Percentiles rank a stretch among this genome's conserved stretches.
These are phyloP conservation scores for Listronotus oregonensis DNA, from an alignment of 1,140 invertebrate genomes.

Conservation along the genomic window DNA sequence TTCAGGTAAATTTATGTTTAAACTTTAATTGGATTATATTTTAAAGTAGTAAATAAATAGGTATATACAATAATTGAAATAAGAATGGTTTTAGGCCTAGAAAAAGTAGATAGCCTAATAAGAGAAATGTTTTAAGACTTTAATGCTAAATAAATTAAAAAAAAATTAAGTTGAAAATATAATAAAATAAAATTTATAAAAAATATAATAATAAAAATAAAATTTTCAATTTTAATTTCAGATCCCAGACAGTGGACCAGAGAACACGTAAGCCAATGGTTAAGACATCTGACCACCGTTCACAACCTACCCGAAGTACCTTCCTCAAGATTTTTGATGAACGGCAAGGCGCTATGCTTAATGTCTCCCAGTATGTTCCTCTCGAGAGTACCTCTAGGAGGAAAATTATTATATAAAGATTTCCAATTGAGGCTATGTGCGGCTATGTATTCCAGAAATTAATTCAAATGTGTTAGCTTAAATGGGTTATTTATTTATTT, in stretches of 20 bases:
- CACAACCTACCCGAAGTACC: constrained; percentile 64
- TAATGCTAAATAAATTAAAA: too few species aligned
- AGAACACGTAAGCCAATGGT: constrained; percentile 69
- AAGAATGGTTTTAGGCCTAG: too few species aligned
- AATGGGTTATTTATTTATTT: constrained; percentile 1
- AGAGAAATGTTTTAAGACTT: too few species aligned
- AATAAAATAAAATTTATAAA: too few species aligned
- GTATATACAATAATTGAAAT: too few species aligned
- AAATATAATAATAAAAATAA: too few species aligned
- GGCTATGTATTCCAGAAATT: constrained; percentile 47
- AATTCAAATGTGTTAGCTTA: background rate
- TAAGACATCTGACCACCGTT: constrained; percentile 62
- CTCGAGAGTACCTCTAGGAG: constrained; percentile 68
- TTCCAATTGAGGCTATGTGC: constrained; percentile 51
- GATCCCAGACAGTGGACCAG: constrained; percentile 74
- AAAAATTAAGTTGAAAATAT: too few species aligned
- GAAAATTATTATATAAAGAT: constrained; percentile 67
- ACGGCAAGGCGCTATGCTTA: constrained; percentile 76
- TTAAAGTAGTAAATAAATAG: too few species aligned
- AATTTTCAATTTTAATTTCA: constrained; percentile 50
- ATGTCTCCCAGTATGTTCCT: constrained; percentile 77
- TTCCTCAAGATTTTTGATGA: constrained; percentile 72
- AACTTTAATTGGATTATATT: too few species aligned
- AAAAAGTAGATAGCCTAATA: too few species aligned
- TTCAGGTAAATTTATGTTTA: too few species aligned